Base-by-base conservation (phyloP, 2,888 invertebrate genomes). In the Cephus nigrinus region DNA sequence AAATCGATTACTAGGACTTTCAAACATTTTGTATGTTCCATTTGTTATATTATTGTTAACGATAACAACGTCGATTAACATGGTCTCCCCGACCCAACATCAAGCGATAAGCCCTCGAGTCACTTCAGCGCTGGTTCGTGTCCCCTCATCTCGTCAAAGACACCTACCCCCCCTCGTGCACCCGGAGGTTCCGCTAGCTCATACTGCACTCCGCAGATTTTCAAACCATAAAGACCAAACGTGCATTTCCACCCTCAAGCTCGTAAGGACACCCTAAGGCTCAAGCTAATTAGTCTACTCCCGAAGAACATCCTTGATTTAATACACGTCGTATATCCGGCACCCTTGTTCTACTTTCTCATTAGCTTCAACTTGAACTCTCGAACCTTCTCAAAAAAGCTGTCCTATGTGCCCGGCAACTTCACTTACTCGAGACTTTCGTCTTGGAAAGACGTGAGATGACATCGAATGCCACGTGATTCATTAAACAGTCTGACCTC, bases 31-130 rank as follows among this genome's bases (percentile, higher is more conserved):
- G 79, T 82, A 81, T 82, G 79, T 83, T 80, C 76, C 55, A 81
- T 80, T 81, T 82, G 79, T 83, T 83, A 76, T 78, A 75, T 76
- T 78, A 78, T 76, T 76, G 78, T 76, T 76, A 73, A 78, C 35
- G 71, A 71, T 71, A 31, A 31, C 71, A 23, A 31, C 12, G 71
- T 71, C 71, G 71, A 71, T 71, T 71, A 33, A 71, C 71, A 30
- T 30, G 33, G 31, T n/a, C 31, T 71, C 30, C 31, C 30, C 31
- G 15, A 71, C 12, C 30, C 30, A 12, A 12, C 31, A 3, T 23
- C 71, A 33, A 71, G 71, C 71, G 9, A 32, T 71, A 32, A 31
- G 71, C 31, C 31, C 23, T 71, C 31, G 31, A 71, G 71, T 34
- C 31, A 32, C 71, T 71, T 71, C 68, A 33, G 75, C 69, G 34